Conservation (phyloP, 2,888 invertebrate genomes). For the Andricus quercusramuli region DNA sequence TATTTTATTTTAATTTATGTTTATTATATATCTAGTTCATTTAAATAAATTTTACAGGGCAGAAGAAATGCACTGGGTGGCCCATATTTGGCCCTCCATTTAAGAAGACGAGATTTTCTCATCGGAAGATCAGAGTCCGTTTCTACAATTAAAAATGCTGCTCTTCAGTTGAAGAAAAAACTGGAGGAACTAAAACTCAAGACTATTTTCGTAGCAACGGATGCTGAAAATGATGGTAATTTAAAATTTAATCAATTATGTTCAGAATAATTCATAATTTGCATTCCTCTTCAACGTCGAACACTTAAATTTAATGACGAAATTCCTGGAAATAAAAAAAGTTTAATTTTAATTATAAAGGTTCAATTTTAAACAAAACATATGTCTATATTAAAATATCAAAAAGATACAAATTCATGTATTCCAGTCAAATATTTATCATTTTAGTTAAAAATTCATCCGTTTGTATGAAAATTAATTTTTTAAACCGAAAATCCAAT, state of each 20-base stretch:
- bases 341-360: too few species aligned
- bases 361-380: too few species aligned
- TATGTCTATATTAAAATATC: too few species aligned
- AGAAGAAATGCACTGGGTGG: slow-evolving; percentile 82
- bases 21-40: not conserved
- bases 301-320: too few species aligned
- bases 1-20: slow-evolving; percentile 35
- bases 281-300: too few species aligned
- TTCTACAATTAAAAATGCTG: slow-evolving; percentile 89
- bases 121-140: slow-evolving; percentile 86
- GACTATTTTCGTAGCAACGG: slow-evolving; percentile 91
- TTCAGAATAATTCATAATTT: too few species aligned
- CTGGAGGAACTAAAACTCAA: slow-evolving; percentile 81
- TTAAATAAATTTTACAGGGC: slow-evolving; percentile 65
- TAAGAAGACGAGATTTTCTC: slow-evolving; percentile 93
- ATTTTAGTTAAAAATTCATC: too few species aligned
- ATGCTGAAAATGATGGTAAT: slow-evolving; percentile 82
- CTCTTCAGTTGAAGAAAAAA: slow-evolving; percentile 84
- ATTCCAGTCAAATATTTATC: too few species aligned
- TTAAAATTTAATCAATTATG: not conserved
- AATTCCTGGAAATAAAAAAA: too few species aligned
- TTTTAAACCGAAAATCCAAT: too few species aligned
- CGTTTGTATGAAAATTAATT: too few species aligned
- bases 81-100: slow-evolving; percentile 91
- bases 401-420: too few species aligned